Evolutionary conservation across 1,140 invertebrate species (phyloP).

Genomic region (Saccostrea glomerata): DNA sequence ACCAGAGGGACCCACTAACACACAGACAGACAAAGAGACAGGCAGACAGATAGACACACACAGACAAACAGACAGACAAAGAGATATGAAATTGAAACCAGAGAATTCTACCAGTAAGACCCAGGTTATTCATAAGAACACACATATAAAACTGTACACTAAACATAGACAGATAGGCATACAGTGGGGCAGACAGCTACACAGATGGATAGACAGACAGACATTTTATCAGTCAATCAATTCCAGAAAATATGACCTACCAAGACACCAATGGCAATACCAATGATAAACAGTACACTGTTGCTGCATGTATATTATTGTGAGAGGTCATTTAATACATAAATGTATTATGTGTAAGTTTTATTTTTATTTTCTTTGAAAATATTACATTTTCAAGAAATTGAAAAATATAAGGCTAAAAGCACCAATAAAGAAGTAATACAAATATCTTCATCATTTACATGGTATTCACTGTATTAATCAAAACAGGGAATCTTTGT

Average conservation of each 20-base stretch:
- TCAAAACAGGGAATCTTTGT: slow-evolving; percentile 17
- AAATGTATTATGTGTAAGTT: neutral
- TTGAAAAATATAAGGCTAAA: no score
- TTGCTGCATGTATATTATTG: no score
- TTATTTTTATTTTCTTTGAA: neutral
- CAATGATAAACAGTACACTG: no score
- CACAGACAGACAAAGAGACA: neutral
- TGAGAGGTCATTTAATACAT: no score
- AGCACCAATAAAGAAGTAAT: no score
- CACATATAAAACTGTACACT: neutral
- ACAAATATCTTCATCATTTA: neutral
- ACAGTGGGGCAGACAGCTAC: no score
- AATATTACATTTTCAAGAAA: neutral
- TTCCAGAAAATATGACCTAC: no score
- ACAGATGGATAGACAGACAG: neutral
- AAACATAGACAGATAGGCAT: no score
- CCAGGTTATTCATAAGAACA: no score
- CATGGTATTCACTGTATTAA: neutral
- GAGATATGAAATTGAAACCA: slow-evolving; percentile 50
- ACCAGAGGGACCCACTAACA: neutral
- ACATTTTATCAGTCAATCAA: no score
- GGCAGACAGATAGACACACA: neutral
- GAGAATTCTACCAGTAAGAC: neutral
- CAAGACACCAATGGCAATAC: no score
- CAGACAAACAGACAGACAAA: neutral